Evolutionary conservation across 2,797 vertebrate genomes (phyloP), one percentile per base, ranked within the genome.

Genomic region (Alca torda): DNA sequence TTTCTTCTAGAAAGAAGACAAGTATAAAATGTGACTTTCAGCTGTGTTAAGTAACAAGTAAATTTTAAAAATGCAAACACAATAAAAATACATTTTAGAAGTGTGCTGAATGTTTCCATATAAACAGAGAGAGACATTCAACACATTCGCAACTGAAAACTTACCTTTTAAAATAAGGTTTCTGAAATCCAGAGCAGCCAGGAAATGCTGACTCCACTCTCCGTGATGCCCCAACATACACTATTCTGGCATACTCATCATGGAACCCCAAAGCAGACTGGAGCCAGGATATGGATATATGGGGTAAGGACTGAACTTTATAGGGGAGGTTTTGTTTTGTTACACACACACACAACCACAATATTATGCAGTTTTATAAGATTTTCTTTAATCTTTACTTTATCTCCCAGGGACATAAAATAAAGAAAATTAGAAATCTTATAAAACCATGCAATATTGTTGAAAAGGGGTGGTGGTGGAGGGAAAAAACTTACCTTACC

Each of bases 161-260:
- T 98, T 97, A 98, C 98, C 98, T 98, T 94, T 90, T 65, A 86
- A 77, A 92, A 90, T n/a, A 81, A 96, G 95, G 85, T 96, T 98
- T 97, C 97, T 98, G 97, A 97, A 96, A 98, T 98, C 97, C 98
- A 97, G 92, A 98, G 97, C 97, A 98, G 97, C 97, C 96, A 96
- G 91, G 97, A 97, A 97, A 96, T 97, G 97, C 97, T 97, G 96
- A 97, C 96, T 97, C 97, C 98, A 91, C 97, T 98, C 97, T 98
- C 97, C 60, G 54, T 96, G 92, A 97, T 93, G 92, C 48, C 90
- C 84, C 94, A 96, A 86, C 31, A 95, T 75, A 90, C 41, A 92
- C 54, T 92, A 95, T 87, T 93, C 84, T 94, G 94, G 93, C 85
- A 97, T 67, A 93, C 80, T 92, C 89, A 95, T 90, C 75, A 93